These are phyloP conservation scores for Papilio glaucus DNA, from an alignment of 1,140 invertebrate species.

Conservation along the genomic window DNA sequence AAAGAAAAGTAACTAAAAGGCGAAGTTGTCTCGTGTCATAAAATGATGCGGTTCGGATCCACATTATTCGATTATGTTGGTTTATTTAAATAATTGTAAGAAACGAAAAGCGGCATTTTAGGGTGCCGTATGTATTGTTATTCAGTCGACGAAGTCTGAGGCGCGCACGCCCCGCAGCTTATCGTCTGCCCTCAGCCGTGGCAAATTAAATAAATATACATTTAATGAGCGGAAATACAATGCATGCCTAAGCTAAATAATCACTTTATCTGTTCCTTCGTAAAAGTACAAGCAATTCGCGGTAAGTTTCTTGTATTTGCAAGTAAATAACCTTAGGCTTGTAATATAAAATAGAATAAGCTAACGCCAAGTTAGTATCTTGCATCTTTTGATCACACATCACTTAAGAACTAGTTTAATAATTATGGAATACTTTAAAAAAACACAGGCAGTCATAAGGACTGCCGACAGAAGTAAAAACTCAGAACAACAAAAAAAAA, in stretches of 20 bases:
- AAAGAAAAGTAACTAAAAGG: constrained; percentile 50
- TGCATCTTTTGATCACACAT: too few species aligned
- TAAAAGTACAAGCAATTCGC: constrained; percentile 9
- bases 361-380: too few species aligned
- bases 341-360: too few species aligned
- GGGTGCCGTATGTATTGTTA: constrained; percentile 74
- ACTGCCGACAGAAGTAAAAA: too few species aligned
- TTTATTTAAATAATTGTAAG: constrained; percentile 51
- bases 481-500: too few species aligned
- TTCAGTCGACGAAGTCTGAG: constrained; percentile 73
- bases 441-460: too few species aligned
- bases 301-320: too few species aligned
- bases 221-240: constrained; percentile 81
- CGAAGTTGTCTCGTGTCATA: constrained; percentile 41
- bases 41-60: constrained; percentile 51
- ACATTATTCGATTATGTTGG: constrained; percentile 38
- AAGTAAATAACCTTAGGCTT: too few species aligned
- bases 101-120: constrained; percentile 67
- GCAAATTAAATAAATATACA: constrained; percentile 83
- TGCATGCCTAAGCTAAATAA: constrained; percentile 75
- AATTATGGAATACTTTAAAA: too few species aligned
- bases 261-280: constrained; percentile 67
- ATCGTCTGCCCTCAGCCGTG: constrained; percentile 76
- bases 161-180: constrained; percentile 78
- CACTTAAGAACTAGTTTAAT: too few species aligned